Conservation (phyloP, 2,797 vertebrate species). For the Schizothorax lantsangensis region DNA sequence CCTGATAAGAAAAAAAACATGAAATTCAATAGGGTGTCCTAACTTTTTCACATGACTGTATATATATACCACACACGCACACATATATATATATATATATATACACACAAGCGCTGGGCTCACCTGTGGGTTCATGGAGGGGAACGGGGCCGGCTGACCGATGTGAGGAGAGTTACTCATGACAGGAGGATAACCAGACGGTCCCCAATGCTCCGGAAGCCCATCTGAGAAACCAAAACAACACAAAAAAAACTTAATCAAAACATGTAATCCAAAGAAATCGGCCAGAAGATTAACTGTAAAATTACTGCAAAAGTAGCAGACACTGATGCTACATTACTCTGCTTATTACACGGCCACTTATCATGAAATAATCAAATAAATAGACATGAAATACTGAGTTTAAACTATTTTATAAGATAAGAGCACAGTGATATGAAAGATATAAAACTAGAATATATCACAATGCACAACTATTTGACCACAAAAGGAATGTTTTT, state of each 20-base stretch:
- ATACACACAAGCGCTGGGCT: not conserved
- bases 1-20: no score
- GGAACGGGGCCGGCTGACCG: constrained; percentile 83
- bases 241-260: not conserved
- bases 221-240: constrained; percentile 74
- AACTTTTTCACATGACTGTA: no score
- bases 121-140: constrained; percentile 88
- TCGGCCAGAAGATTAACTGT: not conserved
- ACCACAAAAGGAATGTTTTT: not conserved
- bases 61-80: no score
- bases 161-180: constrained; percentile 84
- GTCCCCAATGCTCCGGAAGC: constrained; percentile 92
- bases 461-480: not conserved
- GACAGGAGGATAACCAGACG: constrained; percentile 86
- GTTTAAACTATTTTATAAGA: not conserved
- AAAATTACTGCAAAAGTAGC: not conserved
- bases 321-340: not conserved
- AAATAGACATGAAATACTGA: not conserved
- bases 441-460: not conserved
- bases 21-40: no score
- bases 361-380: not conserved
- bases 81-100: no score
- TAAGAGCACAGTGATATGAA: not conserved
- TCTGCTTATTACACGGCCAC: not conserved
- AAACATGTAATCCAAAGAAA: not conserved